A percentile compares a stretch with the other conserved stretches of the same genome.
Conservation (phyloP, 1,140 invertebrate species). For the Ceratina japonica region DNA sequence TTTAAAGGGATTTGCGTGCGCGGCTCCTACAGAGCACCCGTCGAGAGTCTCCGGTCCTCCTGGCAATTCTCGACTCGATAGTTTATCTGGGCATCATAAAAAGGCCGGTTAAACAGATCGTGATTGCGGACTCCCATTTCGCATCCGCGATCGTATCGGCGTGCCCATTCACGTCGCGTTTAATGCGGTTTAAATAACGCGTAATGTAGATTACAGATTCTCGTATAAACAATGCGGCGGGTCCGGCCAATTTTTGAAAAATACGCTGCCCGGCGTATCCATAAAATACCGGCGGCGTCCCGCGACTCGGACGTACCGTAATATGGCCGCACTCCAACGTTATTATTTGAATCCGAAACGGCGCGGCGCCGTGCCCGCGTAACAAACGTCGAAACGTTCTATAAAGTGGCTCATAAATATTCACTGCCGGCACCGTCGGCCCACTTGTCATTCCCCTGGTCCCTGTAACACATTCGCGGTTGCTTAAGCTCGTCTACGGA, state of each 20-base stretch:
- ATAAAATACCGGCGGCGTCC: background rate
- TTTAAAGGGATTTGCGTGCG: background rate
- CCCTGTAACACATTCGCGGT: constrained; percentile 14
- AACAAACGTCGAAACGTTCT: constrained; percentile 45
- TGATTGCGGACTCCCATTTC: background rate
- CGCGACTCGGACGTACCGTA: constrained; percentile 2
- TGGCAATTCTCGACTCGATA: background rate
- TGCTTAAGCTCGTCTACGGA: constrained; percentile 2
- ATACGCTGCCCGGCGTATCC: background rate
- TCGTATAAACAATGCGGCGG: background rate
- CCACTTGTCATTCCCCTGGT: constrained; percentile 34
- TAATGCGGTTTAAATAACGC: constrained; percentile 2
- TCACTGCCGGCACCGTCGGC: constrained; percentile 1
- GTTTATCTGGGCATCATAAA: background rate
- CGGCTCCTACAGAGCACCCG: background rate
- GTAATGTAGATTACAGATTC: constrained; percentile 7
- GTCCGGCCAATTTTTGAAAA: constrained; percentile 18
- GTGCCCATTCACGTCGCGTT: constrained; percentile 1
- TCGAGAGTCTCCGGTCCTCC: too few species aligned
- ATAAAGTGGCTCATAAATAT: constrained; percentile 48
- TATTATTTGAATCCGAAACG: constrained; percentile 32
- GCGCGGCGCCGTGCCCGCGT: constrained; percentile 8
- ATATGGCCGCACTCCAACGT: constrained; percentile 23
- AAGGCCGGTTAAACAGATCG: background rate
- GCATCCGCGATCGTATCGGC: background rate